phyloP scores from a whole-genome alignment of 2,888 invertebrate genomes.

The Neria commutata region DNA sequence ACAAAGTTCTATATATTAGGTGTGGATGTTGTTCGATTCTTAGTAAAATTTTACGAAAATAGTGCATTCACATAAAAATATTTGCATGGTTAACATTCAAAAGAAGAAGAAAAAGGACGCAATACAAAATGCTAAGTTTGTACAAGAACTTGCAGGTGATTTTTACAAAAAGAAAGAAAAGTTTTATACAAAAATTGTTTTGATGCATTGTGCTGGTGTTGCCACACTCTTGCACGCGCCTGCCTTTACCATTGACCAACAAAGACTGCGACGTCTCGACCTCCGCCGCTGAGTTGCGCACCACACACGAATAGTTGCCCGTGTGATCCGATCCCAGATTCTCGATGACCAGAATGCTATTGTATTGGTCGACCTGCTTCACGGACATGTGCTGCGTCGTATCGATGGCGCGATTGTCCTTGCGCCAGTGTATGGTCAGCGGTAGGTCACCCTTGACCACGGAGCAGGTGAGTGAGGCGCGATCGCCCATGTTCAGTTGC shows the following conservation, averaged over 20 bases:
- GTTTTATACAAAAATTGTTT: too few relatives aligned
- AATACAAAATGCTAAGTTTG: not conserved
- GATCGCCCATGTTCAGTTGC: constrained; percentile 74
- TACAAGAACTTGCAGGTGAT: not conserved
- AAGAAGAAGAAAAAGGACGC: not conserved
- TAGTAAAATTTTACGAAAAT: too few relatives aligned
- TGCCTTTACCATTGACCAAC: constrained; percentile 77
- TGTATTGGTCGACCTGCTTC: constrained; percentile 77
- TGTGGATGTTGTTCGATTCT: too few relatives aligned
- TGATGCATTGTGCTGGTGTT: not conserved
- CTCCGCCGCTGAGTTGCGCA: constrained; percentile 74
- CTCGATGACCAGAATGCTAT: constrained; percentile 79
- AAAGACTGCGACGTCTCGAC: constrained; percentile 76
- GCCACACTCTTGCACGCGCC: not conserved
- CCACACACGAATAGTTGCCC: constrained; percentile 79
- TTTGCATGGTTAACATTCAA: too few relatives aligned
- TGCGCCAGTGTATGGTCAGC: constrained; percentile 76
- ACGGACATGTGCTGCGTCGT: constrained; percentile 70
- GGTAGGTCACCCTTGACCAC: constrained; percentile 79
- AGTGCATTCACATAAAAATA: too few relatives aligned
- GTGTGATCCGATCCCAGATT: constrained; percentile 77
- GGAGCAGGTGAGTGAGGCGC: constrained; percentile 76
- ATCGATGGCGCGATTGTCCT: constrained; percentile 72
- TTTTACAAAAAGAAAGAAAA: not conserved
- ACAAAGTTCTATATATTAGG: too few relatives aligned